Evolutionary conservation across 2,888 invertebrate genomes (phyloP).

Genomic region (Diploptera punctata): DNA sequence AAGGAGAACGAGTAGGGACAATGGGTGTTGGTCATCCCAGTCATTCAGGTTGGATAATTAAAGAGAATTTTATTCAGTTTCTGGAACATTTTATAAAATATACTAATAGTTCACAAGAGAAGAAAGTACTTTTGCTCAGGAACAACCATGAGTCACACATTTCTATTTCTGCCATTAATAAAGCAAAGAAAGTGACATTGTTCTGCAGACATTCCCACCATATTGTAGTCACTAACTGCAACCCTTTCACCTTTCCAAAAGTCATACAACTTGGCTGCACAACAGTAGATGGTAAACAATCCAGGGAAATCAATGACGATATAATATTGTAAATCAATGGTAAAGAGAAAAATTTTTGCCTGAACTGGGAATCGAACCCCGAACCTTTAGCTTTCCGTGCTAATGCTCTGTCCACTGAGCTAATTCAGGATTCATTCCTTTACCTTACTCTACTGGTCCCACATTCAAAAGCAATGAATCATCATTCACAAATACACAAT

Average conservation of each 20-base stretch:
- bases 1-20: neutral
- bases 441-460: too few relatives aligned
- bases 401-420: too few relatives aligned
- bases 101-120: neutral
- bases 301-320: neutral
- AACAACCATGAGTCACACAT: constrained; percentile 10
- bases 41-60: constrained; percentile 13
- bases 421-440: too few relatives aligned
- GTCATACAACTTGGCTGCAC: neutral
- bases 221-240: neutral
- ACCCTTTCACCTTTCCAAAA: neutral
- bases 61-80: constrained; percentile 6
- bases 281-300: neutral
- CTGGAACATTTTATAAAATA: constrained; percentile 14
- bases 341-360: too few relatives aligned
- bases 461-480: too few relatives aligned
- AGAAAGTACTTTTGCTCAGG: neutral
- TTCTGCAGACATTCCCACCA: neutral
- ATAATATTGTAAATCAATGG: too few relatives aligned
- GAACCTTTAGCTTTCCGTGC: too few relatives aligned
- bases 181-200: neutral
- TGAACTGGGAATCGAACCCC: too few relatives aligned
- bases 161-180: neutral
- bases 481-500: too few relatives aligned
- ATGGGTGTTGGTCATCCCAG: neutral